phyloP scores from a whole-genome alignment of 92 coral and sea anemone genomes.

The Siderastrea radians region DNA sequence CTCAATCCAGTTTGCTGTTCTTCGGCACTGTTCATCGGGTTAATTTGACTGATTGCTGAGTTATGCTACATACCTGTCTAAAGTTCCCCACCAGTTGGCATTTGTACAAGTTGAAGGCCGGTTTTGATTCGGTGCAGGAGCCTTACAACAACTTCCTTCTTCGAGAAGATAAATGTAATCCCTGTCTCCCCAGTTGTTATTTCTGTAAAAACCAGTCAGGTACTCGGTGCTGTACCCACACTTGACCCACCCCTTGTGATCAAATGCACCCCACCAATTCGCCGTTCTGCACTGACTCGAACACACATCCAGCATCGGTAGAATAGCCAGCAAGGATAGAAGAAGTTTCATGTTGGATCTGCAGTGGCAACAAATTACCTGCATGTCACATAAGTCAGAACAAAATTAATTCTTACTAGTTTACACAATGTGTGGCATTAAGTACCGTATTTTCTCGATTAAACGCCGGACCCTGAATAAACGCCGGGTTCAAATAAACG shows the following conservation, averaged over 20 bases:
- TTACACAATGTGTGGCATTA: too few species aligned
- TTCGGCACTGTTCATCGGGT: too few species aligned
- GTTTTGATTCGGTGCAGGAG: constrained; percentile 54
- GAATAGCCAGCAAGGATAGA: background rate
- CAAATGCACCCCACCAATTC: constrained; percentile 67
- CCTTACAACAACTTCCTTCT: constrained; percentile 62
- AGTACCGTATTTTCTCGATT: too few species aligned
- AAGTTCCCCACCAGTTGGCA: constrained; percentile 65
- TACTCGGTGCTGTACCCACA: constrained; percentile 52
- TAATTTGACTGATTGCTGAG: background rate
- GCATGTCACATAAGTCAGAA: background rate
- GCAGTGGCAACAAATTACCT: background rate
- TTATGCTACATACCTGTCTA: constrained; percentile 43
- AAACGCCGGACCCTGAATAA: too few species aligned
- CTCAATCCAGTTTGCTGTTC: too few species aligned
- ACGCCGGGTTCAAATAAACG: too few species aligned
- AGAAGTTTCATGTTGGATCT: background rate
- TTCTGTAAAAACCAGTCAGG: constrained; percentile 64
- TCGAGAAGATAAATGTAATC: constrained; percentile 59
- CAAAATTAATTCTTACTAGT: too few species aligned
- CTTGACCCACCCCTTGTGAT: constrained; percentile 57
- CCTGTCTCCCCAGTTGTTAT: background rate
- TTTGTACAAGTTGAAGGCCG: constrained; percentile 50
- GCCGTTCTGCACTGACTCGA: constrained; percentile 42
- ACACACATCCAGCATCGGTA: background rate